Evolutionary conservation across 2,888 invertebrate genomes (phyloP).

Genomic region (Ypsolopha scabrella): DNA sequence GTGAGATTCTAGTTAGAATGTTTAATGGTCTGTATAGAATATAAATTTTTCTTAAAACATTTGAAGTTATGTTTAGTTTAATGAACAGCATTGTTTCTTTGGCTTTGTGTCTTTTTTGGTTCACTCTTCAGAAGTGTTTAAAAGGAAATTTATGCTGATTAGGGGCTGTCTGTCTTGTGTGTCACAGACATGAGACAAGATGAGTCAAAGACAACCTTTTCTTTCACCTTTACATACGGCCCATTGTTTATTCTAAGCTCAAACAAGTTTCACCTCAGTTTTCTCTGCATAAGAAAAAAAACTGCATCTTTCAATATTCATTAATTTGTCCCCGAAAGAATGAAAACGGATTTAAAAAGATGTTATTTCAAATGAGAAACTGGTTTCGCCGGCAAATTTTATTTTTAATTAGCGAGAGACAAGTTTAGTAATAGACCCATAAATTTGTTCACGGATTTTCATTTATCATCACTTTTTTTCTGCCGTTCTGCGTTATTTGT

Average conservation of each 20-base stretch:
- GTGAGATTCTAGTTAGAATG: neutral
- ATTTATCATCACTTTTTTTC: neutral
- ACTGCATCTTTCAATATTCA: constrained; percentile 39
- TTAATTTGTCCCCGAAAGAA: constrained; percentile 19
- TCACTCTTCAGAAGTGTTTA: neutral
- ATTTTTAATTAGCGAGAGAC: neutral
- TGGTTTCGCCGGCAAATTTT: constrained; percentile 13
- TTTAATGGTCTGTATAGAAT: neutral
- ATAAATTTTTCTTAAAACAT: too few relatives aligned
- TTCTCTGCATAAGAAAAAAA: constrained; percentile 31
- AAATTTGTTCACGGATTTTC: neutral
- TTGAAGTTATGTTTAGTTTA: neutral
- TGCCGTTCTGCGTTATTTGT: too few relatives aligned
- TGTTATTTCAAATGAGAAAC: constrained; percentile 19
- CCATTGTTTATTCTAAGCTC: constrained; percentile 54
- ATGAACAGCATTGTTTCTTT: neutral
- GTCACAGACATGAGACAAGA: constrained; percentile 24
- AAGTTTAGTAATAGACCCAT: neutral
- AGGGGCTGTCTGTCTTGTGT: neutral
- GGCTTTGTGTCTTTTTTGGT: neutral
- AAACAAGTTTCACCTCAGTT: constrained; percentile 39
- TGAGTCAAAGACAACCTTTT: constrained; percentile 58
- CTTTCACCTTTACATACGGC: constrained; percentile 10
- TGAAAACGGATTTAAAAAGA: constrained; percentile 14
- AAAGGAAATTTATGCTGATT: constrained; percentile 4